Conservation (phyloP, 2,113 vertebrate species). For the Ascaphus truei region DNA sequence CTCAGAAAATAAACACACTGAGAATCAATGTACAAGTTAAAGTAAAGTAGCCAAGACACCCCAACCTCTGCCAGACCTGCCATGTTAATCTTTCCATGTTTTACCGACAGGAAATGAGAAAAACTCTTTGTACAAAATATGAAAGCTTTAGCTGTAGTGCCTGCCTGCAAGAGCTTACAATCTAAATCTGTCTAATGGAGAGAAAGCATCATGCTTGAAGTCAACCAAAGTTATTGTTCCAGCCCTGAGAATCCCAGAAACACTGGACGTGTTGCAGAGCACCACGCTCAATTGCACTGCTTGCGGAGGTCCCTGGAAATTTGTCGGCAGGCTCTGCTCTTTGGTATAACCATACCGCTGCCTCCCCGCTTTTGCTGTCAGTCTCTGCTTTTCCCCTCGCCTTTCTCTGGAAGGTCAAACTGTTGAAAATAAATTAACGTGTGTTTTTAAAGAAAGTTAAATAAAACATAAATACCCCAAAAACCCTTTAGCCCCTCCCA, state of each 20-base stretch:
- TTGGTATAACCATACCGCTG: constrained; percentile 18
- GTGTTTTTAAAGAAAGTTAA: constrained; percentile 14
- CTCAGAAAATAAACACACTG: no score
- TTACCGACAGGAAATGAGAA: no score
- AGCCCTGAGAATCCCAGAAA: neutral
- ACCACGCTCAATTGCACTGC: constrained; percentile 20
- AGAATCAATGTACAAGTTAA: no score
- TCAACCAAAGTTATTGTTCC: neutral
- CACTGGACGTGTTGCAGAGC: constrained; percentile 15
- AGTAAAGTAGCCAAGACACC: no score
- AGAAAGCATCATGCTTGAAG: neutral
- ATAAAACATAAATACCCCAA: no score
- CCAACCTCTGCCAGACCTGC: no score
- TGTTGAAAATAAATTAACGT: constrained; percentile 30
- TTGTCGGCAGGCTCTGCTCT: neutral
- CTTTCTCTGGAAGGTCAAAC: constrained; percentile 18
- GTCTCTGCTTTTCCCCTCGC: neutral
- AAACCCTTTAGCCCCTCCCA: no score
- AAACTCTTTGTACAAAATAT: no score
- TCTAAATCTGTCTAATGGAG: neutral
- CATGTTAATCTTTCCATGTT: no score
- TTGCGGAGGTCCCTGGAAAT: neutral
- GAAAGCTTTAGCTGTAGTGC: no score
- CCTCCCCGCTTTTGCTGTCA: no score
- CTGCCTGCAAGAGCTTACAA: neutral